These are phyloP conservation scores for western clawed frog (Xenopus tropicalis) DNA, from an alignment of 2,113 vertebrate species.

Conservation along the genomic window DNA sequence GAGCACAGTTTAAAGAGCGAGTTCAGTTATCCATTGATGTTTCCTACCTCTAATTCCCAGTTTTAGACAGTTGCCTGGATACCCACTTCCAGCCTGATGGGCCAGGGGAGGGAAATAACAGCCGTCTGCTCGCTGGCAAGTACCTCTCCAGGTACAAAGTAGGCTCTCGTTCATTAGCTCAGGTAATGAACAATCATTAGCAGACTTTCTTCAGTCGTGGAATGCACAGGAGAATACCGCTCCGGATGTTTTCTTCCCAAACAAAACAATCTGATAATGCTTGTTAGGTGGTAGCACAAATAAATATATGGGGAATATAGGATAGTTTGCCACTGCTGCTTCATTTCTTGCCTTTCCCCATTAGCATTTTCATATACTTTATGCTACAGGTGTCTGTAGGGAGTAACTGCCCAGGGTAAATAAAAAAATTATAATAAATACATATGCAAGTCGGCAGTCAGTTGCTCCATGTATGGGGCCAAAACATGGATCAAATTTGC, in stretches of 20 bases:
- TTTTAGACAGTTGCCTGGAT: slow-evolving; percentile 32
- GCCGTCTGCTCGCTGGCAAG: background rate
- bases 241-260: background rate
- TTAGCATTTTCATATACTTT: too few relatives aligned
- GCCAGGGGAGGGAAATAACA: slow-evolving; percentile 1
- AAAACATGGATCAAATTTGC: too few relatives aligned
- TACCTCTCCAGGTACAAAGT: slow-evolving; percentile 14
- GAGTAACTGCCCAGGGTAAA: too few relatives aligned
- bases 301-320: background rate
- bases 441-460: too few relatives aligned
- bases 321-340: too few relatives aligned
- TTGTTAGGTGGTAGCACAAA: background rate
- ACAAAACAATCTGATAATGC: slow-evolving; percentile 5
- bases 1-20: background rate
- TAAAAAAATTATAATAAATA: too few relatives aligned
- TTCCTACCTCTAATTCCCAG: slow-evolving; percentile 5
- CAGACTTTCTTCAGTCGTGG: background rate
- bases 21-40: slow-evolving; percentile 2
- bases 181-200: slow-evolving; percentile 16
- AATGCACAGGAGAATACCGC: background rate
- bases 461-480: too few relatives aligned
- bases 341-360: too few relatives aligned
- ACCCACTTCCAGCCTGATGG: slow-evolving; percentile 19
- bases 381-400: too few relatives aligned
- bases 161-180: slow-evolving; percentile 12